These are phyloP conservation scores for Arnoldichthys spilopterus DNA, from an alignment of 2,797 vertebrate genomes.

Conservation along the genomic window DNA sequence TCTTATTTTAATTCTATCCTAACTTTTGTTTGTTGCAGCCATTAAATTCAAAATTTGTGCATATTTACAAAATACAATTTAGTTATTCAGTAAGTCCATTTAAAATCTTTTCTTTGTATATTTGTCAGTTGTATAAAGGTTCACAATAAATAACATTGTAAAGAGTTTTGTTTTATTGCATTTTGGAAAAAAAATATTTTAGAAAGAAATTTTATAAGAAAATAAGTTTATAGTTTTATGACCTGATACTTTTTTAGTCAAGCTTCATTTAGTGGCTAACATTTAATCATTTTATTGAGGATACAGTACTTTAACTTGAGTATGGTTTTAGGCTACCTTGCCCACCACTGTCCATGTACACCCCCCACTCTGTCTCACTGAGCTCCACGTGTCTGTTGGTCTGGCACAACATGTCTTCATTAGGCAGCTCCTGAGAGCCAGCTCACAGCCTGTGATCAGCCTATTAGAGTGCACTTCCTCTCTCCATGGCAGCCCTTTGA, in stretches of 20 bases:
- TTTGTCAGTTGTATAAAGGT: too few relatives aligned
- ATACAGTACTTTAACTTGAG: neutral
- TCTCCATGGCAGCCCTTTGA: conserved; percentile 61
- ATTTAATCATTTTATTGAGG: neutral
- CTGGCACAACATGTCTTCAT: conserved; percentile 48
- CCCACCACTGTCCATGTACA: neutral
- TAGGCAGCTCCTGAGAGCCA: conserved; percentile 45
- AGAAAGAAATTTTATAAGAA: too few relatives aligned
- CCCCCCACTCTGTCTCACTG: conserved; percentile 28
- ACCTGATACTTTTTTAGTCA: neutral
- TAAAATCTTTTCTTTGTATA: too few relatives aligned
- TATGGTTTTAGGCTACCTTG: neutral
- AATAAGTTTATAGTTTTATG: too few relatives aligned
- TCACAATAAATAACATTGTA: too few relatives aligned
- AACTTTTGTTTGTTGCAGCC: too few relatives aligned
- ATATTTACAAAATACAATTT: too few relatives aligned
- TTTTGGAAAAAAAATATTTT: too few relatives aligned
- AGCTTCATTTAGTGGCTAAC: neutral
- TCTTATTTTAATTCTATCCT: too few relatives aligned
- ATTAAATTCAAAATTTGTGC: too few relatives aligned
- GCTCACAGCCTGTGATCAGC: conserved; percentile 49
- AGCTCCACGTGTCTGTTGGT: conserved; percentile 32
- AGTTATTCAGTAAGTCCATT: too few relatives aligned
- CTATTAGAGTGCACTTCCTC: conserved; percentile 60
- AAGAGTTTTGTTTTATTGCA: too few relatives aligned